These are phyloP conservation scores for Alfaro cultratus DNA, from an alignment of 2,797 vertebrate species.

Conservation along the genomic window DNA sequence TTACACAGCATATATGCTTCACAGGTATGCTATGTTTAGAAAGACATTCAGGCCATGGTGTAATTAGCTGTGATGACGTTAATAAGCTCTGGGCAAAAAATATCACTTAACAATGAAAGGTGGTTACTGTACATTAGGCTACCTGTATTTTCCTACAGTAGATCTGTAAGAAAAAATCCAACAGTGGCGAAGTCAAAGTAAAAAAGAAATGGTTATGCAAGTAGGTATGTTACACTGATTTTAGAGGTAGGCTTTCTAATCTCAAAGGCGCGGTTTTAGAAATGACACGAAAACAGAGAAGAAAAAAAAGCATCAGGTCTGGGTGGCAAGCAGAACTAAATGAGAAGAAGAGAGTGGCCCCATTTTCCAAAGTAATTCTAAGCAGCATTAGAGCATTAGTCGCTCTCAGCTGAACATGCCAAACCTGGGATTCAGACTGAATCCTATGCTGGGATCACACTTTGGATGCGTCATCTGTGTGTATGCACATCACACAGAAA, in stretches of 20 bases:
- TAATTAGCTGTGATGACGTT: slow-evolving; percentile 43
- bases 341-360: slow-evolving; percentile 62
- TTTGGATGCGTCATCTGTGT: slow-evolving; percentile 67
- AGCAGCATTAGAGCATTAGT: slow-evolving; percentile 79
- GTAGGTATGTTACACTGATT: slow-evolving; percentile 59
- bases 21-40: slow-evolving; percentile 44
- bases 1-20: slow-evolving; percentile 30
- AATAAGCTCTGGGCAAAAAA: slow-evolving; percentile 7
- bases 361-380: slow-evolving; percentile 77
- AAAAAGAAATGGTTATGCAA: slow-evolving; percentile 24
- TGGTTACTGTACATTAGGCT: slow-evolving; percentile 32
- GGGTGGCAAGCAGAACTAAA: slow-evolving; percentile 60
- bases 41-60: slow-evolving; percentile 43
- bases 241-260: slow-evolving; percentile 59
- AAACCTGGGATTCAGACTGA: slow-evolving; percentile 73
- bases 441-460: slow-evolving; percentile 62
- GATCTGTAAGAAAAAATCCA: neutral
- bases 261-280: slow-evolving; percentile 51
- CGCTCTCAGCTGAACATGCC: slow-evolving; percentile 75
- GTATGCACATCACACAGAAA: slow-evolving; percentile 39
- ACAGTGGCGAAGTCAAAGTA: neutral
- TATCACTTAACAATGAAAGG: slow-evolving; percentile 40
- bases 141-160: neutral
- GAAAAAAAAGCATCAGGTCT: slow-evolving; percentile 39
- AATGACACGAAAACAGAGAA: slow-evolving; percentile 43